phyloP scores from a whole-genome alignment of 2,888 invertebrate species.

The Himalopsyche japonica region DNA sequence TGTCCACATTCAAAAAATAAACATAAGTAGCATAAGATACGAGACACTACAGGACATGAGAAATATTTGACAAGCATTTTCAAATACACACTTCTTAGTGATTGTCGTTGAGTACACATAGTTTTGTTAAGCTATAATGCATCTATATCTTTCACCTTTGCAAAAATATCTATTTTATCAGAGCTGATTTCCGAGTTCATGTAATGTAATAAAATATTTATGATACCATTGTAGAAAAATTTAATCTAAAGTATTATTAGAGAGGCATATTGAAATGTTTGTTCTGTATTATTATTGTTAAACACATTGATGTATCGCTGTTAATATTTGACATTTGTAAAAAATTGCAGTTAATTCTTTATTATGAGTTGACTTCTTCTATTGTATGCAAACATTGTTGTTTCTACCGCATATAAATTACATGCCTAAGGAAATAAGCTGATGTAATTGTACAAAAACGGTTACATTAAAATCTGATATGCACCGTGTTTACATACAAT shows the following conservation, averaged over 20 bases:
- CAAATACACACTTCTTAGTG: not conserved
- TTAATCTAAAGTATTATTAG: not conserved
- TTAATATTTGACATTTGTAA: not conserved
- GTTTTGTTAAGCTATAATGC: not conserved
- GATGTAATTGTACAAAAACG: too few species aligned
- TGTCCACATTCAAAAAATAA: not conserved
- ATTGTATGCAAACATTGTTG: too few species aligned
- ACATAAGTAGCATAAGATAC: not conserved
- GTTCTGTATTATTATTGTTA: not conserved
- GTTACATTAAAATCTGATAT: too few species aligned
- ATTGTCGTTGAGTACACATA: not conserved
- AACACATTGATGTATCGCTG: not conserved
- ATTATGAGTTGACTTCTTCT: too few species aligned
- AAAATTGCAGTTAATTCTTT: too few species aligned
- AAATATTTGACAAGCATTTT: not conserved
- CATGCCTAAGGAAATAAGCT: too few species aligned
- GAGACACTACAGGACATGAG: not conserved
- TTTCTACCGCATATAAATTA: too few species aligned
- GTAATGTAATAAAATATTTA: not conserved
- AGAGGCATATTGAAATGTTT: not conserved
- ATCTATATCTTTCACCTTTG: not conserved
- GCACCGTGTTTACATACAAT: too few species aligned
- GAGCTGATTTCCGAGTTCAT: not conserved
- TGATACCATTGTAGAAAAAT: not conserved
- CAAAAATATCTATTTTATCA: not conserved